Evolutionary conservation across 2,888 invertebrate species (phyloP).

Genomic region (Plebejus melissa): DNA sequence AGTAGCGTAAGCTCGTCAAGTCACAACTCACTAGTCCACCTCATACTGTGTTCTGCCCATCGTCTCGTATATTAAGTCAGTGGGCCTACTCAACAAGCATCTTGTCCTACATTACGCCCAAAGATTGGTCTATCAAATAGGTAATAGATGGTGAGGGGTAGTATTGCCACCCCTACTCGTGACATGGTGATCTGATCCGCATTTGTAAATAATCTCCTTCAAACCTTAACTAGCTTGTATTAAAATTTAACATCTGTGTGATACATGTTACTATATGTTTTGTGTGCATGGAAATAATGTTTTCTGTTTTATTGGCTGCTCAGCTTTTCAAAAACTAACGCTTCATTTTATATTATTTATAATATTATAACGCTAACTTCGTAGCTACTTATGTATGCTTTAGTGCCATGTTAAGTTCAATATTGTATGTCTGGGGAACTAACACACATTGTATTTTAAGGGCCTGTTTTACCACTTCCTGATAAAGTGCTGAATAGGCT

Average conservation of each 20-base stretch:
- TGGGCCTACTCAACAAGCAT: not conserved
- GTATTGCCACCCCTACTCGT: not conserved
- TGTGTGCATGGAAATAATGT: not conserved
- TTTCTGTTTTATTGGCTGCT: not conserved
- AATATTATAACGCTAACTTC: not conserved
- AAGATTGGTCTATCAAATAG: not conserved
- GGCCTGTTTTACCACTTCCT: no score
- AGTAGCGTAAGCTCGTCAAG: conserved; percentile 52
- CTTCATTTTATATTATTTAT: not conserved
- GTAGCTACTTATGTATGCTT: not conserved
- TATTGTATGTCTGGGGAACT: not conserved
- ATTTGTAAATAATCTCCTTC: not conserved
- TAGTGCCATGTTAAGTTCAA: not conserved
- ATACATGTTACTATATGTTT: not conserved
- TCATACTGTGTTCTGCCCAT: conserved; percentile 37
- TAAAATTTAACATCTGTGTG: not conserved
- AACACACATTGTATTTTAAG: not conserved
- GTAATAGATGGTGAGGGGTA: not conserved
- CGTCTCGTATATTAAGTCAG: not conserved
- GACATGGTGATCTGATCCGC: not conserved
- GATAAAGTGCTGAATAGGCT: no score
- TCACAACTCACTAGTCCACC: conserved; percentile 64
- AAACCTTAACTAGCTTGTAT: not conserved
- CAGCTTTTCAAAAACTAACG: not conserved
- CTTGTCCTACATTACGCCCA: not conserved